Base-by-base conservation (phyloP, 2,888 invertebrate species). In the Epiblema foenella region DNA sequence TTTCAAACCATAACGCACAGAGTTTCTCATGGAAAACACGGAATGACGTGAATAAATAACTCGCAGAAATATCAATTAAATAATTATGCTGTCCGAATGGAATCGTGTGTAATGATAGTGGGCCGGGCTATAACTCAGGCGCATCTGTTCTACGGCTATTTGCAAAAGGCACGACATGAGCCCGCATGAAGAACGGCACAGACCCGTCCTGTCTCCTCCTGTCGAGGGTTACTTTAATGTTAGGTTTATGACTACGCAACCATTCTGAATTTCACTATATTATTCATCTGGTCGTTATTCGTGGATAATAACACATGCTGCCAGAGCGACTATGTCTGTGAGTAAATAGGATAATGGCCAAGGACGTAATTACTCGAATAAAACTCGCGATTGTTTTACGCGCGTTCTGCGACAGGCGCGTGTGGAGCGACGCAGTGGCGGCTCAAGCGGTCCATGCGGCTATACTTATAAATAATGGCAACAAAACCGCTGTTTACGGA, bases 1-100 rank as follows among this genome's bases (percentile, higher is more conserved):
- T 70, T 70, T 75, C 73, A 60, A 80, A 75, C 81, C 89, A 90
- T 91, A 91, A 85, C 79, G 87, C 89, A 90, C 89, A 79, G 83
- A 79, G 73, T 80, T 89, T 90, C 91, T 89, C 89, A 87, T 89
- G 89, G 86, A 85, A 87, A 89, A 87, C 87, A 86, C 82, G 83
- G 82, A 91, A 91, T 93, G 91, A 93, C 88, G 93, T 91, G 90
- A 91, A 94, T 93, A 93, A 93, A 94, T 94, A 94, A 93, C 93
- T 91, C 81, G 89, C 88, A 92, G 93, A 93, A 93, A 93, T 93
- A 94, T 94, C 94, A 94, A 94, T 94, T 94, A 94, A 94, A 94
- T 93, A 94, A 94, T 94, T 94, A 94, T 91, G 89, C 88, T 94
- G 94, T 94, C 94, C 87, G 91, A 93, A 93, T 93, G 93, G 91